These are phyloP conservation scores for Spheniscus humboldti DNA, from an alignment of 2,797 vertebrate species.

Conservation along the genomic window DNA sequence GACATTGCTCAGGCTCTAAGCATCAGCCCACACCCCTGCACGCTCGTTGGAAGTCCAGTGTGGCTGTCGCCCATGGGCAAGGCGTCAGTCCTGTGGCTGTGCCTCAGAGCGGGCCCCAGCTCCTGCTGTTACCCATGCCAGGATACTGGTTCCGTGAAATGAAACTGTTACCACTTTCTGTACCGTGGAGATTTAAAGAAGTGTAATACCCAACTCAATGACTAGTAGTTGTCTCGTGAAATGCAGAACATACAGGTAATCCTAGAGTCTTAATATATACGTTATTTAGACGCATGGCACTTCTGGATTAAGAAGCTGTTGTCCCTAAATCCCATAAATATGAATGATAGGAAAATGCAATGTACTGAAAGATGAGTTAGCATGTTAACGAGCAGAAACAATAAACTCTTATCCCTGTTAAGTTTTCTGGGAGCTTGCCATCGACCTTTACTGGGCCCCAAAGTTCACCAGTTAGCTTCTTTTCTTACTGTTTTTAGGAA, in stretches of 20 bases:
- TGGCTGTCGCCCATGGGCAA: neutral
- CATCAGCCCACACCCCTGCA: neutral
- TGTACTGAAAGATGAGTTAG: neutral
- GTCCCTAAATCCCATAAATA: neutral
- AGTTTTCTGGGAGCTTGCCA: neutral
- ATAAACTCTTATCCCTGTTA: neutral
- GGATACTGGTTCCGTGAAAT: neutral
- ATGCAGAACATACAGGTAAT: neutral
- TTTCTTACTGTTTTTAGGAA: constrained; percentile 74
- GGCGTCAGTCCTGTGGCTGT: neutral
- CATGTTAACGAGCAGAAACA: neutral
- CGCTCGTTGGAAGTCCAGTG: accelerated
- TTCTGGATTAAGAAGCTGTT: neutral
- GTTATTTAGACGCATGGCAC: neutral
- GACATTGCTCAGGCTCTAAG: neutral
- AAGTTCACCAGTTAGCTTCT: neutral
- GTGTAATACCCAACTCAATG: neutral
- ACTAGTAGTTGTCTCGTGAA: neutral
- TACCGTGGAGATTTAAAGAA: neutral
- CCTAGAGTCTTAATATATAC: neutral
- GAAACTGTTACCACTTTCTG: neutral
- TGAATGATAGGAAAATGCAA: neutral
- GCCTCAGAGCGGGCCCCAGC: neutral
- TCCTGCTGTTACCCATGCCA: neutral
- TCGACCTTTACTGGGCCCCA: neutral